Conservation (phyloP, 35 echinoderm and acorn worm genomes). For the Patiria miniata region DNA sequence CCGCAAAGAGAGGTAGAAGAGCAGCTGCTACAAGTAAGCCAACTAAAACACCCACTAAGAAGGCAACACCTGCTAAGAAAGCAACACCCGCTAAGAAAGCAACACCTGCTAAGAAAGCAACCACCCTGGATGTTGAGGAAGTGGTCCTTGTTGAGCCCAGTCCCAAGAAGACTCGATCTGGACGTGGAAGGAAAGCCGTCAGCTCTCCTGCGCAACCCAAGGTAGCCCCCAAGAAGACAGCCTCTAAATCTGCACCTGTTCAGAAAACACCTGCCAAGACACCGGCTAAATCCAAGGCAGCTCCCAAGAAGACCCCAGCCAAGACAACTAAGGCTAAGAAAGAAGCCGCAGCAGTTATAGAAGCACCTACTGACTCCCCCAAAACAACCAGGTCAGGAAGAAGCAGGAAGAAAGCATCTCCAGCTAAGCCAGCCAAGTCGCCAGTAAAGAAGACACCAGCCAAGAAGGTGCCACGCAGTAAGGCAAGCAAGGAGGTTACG, state of each 20-base stretch:
- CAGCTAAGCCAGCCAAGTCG: slow-evolving; percentile 1
- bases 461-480: slow-evolving; percentile 26
- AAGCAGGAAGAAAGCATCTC: background rate
- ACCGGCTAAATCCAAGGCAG: background rate
- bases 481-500: slow-evolving; percentile 10
- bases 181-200: slow-evolving; percentile 18
- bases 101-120: no score
- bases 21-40: slow-evolving; percentile 5
- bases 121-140: background rate
- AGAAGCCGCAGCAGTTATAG: background rate
- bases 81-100: no score
- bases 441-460: slow-evolving; percentile 40
- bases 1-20: background rate
- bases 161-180: slow-evolving; percentile 43
- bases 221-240: slow-evolving; percentile 22
- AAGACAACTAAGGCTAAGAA: no score
- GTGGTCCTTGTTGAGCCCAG: background rate
- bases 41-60: slow-evolving; percentile 33
- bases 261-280: background rate
- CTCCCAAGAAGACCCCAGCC: background rate
- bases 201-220: slow-evolving; percentile 9
- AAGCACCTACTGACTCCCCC: background rate
- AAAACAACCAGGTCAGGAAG: background rate
- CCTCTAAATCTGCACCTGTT: background rate
- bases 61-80: slow-evolving; percentile 43